Evolutionary conservation across 2,113 vertebrate species (phyloP), one percentile per base, ranked within the genome.

Genomic region (Sisor rabdophorus): DNA sequence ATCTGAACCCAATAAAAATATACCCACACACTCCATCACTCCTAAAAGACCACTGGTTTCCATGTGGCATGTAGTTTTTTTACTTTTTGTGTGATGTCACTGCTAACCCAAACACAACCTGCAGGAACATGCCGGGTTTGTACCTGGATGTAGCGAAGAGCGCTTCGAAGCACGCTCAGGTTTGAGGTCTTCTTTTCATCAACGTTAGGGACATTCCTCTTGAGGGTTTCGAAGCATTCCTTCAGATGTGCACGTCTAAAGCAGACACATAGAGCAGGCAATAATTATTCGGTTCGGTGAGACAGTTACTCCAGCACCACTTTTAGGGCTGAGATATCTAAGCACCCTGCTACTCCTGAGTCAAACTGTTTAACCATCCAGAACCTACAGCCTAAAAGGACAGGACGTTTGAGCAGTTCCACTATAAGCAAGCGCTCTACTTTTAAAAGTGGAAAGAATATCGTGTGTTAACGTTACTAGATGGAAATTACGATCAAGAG

Each of bases 171-270:
- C 73, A 98, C 96, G 1, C 96, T 98, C 87, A 99, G 92, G 91
- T 99, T 99, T 85, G 97, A 98, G 10, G 97, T 99, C 89, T 99
- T 99, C 93, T 99, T 98, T 91, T 98, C 97, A 0, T 99, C 97
- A 1, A 98, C 95, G 15, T 96, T 98, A 63, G 97, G 97, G 88
- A 98, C 98, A 81, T 97, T 98, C 85, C 93, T 95, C 86, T 99
- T 99, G 83, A 98, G 91, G 0, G 95, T 98, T 89, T 99, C 97
- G 81, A 99, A 99, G 87, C 97, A 98, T 81, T 99, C 97, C 85
- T 99, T 99, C 84, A 99, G 92, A 86, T 99, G 97, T 0, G 97
- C 97, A 81, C 97, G 94, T 86, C 97, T 99, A 86, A 8, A 55
- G 54, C 44, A 48, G 63, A 65, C 67, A 65, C 61, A 79, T 19